Conservation (phyloP, 2,797 vertebrate species). For the Holocentrus rufus region DNA sequence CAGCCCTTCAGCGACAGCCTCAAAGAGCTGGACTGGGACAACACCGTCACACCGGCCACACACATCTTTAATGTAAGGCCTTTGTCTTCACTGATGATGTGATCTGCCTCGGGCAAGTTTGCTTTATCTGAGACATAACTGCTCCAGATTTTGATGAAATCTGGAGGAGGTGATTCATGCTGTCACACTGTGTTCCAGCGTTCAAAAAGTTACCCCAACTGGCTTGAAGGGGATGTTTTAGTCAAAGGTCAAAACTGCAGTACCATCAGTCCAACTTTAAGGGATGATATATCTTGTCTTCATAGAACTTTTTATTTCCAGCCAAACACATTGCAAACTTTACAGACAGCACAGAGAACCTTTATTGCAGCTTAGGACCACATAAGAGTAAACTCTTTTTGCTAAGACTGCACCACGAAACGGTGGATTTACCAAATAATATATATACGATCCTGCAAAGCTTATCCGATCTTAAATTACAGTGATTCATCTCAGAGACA, state of each 20-base stretch:
- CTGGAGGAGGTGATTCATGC: too few relatives aligned
- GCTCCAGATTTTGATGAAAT: too few relatives aligned
- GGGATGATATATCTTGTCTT: background rate
- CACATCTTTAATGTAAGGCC: conserved; percentile 86
- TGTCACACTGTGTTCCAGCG: too few relatives aligned
- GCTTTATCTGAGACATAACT: too few relatives aligned
- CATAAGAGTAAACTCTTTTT: too few relatives aligned
- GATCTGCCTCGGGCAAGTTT: background rate
- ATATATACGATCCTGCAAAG: background rate
- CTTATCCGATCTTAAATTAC: conserved; percentile 6
- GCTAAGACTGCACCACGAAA: background rate
- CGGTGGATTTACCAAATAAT: background rate
- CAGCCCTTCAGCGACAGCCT: conserved; percentile 88
- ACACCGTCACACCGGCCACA: conserved; percentile 68
- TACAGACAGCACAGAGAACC: too few relatives aligned
- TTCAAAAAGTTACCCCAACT: too few relatives aligned
- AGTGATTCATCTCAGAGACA: conserved; percentile 34
- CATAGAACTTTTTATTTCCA: background rate
- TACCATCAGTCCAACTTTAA: background rate
- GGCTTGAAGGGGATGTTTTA: too few relatives aligned
- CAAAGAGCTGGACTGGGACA: conserved; percentile 80
- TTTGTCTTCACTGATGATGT: background rate
- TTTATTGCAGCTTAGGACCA: too few relatives aligned
- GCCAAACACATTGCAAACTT: too few relatives aligned
- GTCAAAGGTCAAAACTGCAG: background rate